phyloP scores from a whole-genome alignment of 2,888 invertebrate genomes.

The Mimas tiliae region DNA sequence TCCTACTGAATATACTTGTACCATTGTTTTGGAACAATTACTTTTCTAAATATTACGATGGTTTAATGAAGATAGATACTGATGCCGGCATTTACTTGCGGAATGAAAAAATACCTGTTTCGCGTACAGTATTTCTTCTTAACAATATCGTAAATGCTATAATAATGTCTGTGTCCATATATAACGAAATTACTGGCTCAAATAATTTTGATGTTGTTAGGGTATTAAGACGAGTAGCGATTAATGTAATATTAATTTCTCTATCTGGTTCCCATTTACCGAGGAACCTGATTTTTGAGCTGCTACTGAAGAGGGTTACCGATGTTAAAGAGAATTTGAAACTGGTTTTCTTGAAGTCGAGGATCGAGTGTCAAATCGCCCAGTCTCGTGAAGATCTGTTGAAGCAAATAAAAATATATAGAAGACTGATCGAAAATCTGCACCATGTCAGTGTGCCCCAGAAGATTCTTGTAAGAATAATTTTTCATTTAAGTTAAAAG shows the following conservation, averaged over 20 bases:
- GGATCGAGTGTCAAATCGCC: not conserved
- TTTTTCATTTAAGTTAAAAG: not conserved
- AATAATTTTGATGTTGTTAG: too few relatives aligned
- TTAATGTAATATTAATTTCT: not conserved
- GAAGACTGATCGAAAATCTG: not conserved
- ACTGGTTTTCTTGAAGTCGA: not conserved
- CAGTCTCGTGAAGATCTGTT: not conserved
- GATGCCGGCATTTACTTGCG: too few relatives aligned
- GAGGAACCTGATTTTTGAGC: not conserved
- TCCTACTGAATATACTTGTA: too few relatives aligned
- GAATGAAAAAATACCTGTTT: too few relatives aligned
- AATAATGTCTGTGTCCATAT: too few relatives aligned
- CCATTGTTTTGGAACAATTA: too few relatives aligned
- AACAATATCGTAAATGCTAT: too few relatives aligned
- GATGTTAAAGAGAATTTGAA: not conserved
- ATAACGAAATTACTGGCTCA: too few relatives aligned
- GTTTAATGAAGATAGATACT: too few relatives aligned
- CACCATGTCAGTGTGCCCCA: not conserved
- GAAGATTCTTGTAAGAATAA: not conserved
- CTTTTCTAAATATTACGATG: too few relatives aligned
- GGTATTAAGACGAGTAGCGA: not conserved
- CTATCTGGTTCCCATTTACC: not conserved
- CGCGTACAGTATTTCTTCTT: too few relatives aligned
- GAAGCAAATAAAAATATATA: not conserved
- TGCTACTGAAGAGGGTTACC: not conserved